Base-by-base conservation (phyloP, 2,888 invertebrate species). In the Bombylius major region DNA sequence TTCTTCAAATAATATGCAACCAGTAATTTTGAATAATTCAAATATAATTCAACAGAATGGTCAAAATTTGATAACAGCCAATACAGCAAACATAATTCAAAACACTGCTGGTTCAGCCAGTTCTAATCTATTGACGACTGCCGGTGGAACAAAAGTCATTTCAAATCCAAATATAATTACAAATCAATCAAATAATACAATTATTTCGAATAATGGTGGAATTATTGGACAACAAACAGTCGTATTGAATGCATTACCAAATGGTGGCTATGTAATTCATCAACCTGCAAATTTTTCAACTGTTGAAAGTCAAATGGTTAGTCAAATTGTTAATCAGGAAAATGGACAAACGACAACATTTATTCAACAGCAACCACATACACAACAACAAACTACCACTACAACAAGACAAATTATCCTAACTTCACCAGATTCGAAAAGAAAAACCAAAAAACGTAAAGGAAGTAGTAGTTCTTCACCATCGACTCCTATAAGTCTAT, bases 241-340 rank as follows among this genome's bases (percentile, higher is more conserved):
- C 0, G 79, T 92, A 6, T 84, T 92, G 2, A 91, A 91, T 66
- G 83, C 89, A 0, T 73, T 90, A 59, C 86, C 84, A 51, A 78
- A 86, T 23, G 88, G 88, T 0, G 87, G 87, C 0, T 86, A 88
- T 62, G 82, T 90, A 7, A 79, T 90, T 48, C 89, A 89, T 65
- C 86, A 87, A 1, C 81, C 85, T 4, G 66, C 62, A 47, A 61
- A 65, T 52, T 81, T 87, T 62, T 83, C 88, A 81, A 81, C 86
- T 0, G 82, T 88, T 63, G 88, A 88, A 62, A 84, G 86, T 0
- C 81, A 82, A 70, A 77, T 80, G 7, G 79, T 84, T 34, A 81
- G 84, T 56, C 86, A 85, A 44, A 64, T 69, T 31, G 67, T 68
- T n/a, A 79, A 80, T 55, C 75, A 78, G 55, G 82, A 82, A 64